Base-by-base conservation (phyloP, 2,113 vertebrate species). In the Gallinago media region DNA sequence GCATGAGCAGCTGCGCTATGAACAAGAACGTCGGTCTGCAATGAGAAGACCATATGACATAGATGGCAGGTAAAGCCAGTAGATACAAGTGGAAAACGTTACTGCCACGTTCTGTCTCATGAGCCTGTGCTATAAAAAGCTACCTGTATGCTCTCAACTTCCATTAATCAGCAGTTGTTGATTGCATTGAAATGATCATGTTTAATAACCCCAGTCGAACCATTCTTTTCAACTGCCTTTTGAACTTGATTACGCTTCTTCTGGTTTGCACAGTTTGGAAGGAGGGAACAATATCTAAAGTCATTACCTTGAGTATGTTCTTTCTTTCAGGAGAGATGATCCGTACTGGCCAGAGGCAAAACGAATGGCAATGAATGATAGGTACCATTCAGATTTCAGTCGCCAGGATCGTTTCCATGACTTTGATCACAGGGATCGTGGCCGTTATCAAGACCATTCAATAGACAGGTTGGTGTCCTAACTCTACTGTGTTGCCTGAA, bases 351-450 rank as follows among this genome's bases (percentile, higher is more conserved):
- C 98, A 3, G 99, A 99, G 44, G 97, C 98, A 44, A 99, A 99
- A 83, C 98, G 99, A 63, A 98, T 99, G 52, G 92, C 98, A 8
- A 95, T 99, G 98, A 99, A 99, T 6, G 99, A 99, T n/a, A 98
- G 99, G 31, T 99, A 99, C 52, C 98, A 98, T 10, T 99, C 99
- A 2, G 99, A 99, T 50, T 99, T 99, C 18, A 95, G 96, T 65
- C 99, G 99, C 44, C 99, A 98, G 95, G 99, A 99, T 9, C 99
- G 99, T 27, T 99, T 99, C 97, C 99, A 99, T 12, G 99, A 99
- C 97, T 99, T 99, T 5, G 99, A 99, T 77, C 99, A 99, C 94
- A 95, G 99, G 78, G 99, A 99, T 26, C 98, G 99, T 3, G 98
- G 99, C 34, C 98, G 99, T 47, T 99, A 99, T 81, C 99, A 99